Evolutionary conservation across 2,888 invertebrate species (phyloP), one percentile per base, ranked within the genome.

Genomic region (Agrochola lychnidis): DNA sequence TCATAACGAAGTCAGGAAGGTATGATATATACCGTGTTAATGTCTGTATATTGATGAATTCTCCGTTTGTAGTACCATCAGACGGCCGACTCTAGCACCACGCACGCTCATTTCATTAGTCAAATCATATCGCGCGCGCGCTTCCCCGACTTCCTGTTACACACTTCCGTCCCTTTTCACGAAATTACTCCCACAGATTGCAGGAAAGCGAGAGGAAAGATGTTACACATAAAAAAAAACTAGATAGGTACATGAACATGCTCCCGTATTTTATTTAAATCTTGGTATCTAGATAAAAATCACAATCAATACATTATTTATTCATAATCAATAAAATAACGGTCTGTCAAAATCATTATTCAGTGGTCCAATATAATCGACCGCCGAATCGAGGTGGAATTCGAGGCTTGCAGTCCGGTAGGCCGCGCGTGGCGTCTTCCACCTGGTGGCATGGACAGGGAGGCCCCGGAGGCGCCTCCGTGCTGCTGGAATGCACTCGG

Each of bases 341-440:
- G 7, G 14, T 48, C 4, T 19, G 36, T 36, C 9, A 51, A 66
- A 67, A 53, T 25, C 7, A 67, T 82, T 82, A 82, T 70, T 82
- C 81, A 14, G 0, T 16, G 30, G 56, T 9, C 82, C 82, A 82
- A 72, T 96, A 96, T 89, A 94, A 97, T 73, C 98, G 97, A 36
- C 97, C 95, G 42, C 97, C 97, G 90, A 98, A 97, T 87, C 98
- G 97, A 45, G 98, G 96, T 76, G 97, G 96, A 42, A 95, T 93
- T 80, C 95, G 97, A 25, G 97, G 97, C 85, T 97, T 96, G 88
- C 97, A 97, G 64, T 97, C 97, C 4, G 98, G 98, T 77, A 98
- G 91, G 16, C 96, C 96, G 6, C 98, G 97, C 7, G 98, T 97
- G 9, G 97, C 96, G 91, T 98, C 98, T 4, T 97, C 95, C 91